Conservation (phyloP, 2,888 invertebrate species). For the Monoplex corrugatus region DNA sequence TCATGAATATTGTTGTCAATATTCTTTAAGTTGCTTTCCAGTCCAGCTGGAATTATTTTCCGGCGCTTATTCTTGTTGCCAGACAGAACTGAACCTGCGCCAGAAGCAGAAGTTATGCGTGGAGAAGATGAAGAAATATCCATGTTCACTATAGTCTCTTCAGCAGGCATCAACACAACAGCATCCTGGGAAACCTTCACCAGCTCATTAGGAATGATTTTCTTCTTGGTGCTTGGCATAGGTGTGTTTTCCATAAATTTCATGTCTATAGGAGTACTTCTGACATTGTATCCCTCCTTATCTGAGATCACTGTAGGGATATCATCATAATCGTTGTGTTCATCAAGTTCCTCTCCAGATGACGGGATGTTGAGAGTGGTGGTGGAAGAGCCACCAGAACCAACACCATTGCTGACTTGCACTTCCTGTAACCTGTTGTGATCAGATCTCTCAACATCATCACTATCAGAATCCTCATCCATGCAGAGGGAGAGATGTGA, state of each 20-base stretch:
- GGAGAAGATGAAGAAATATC: background rate
- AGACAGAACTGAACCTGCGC: background rate
- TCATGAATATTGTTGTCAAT: background rate
- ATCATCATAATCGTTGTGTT: slow-evolving; percentile 33
- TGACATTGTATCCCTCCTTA: background rate
- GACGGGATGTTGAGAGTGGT: slow-evolving; percentile 44
- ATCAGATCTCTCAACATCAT: background rate
- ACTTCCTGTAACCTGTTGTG: slow-evolving; percentile 17
- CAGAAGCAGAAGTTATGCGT: background rate
- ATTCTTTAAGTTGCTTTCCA: background rate
- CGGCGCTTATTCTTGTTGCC: background rate
- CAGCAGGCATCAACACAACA: background rate
- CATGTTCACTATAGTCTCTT: slow-evolving; percentile 42
- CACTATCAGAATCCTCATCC: slow-evolving; percentile 38
- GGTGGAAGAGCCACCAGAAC: slow-evolving; percentile 38
- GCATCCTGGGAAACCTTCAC: background rate
- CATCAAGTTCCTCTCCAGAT: slow-evolving; percentile 23
- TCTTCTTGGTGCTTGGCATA: slow-evolving; percentile 44
- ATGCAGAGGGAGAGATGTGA: slow-evolving; percentile 44
- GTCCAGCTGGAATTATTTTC: slow-evolving; percentile 42
- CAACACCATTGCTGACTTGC: slow-evolving; percentile 33
- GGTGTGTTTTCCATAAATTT: background rate
- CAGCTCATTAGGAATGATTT: slow-evolving; percentile 57
- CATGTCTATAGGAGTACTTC: slow-evolving; percentile 32
- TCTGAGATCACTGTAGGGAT: slow-evolving; percentile 29